Evolutionary conservation across 2,888 invertebrate species (phyloP).

Genomic region (Pimpla rufipes): DNA sequence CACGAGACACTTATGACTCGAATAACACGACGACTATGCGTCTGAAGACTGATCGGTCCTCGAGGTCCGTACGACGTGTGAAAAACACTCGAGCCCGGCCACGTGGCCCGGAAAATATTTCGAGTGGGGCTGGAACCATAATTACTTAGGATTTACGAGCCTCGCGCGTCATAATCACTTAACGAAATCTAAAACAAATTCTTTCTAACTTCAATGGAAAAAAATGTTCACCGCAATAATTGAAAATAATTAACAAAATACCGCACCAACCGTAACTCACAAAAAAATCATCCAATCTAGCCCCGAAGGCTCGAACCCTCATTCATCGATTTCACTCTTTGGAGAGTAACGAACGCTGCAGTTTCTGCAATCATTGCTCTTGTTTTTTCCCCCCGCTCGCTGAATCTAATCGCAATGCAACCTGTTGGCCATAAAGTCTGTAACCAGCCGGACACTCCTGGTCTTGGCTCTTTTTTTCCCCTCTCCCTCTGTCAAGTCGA

Average conservation of each 20-base stretch:
- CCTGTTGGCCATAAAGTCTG: neutral
- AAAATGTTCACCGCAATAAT: neutral
- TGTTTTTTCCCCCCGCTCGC: neutral
- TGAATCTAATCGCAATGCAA: constrained; percentile 50
- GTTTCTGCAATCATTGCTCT: constrained; percentile 58
- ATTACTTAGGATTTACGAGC: neutral
- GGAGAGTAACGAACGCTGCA: constrained; percentile 51
- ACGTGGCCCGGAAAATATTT: constrained; percentile 61
- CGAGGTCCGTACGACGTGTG: constrained; percentile 44
- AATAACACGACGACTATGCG: constrained; percentile 26
- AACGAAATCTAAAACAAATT: neutral
- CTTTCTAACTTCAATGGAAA: neutral
- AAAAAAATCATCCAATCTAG: constrained; percentile 26
- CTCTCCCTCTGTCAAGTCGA: neutral
- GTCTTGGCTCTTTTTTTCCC: constrained; percentile 13
- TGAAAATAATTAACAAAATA: neutral
- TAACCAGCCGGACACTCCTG: constrained; percentile 29
- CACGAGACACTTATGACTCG: constrained; percentile 46
- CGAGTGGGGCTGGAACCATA: neutral
- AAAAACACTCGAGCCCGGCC: constrained; percentile 55
- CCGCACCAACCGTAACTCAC: neutral
- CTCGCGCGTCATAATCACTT: constrained; percentile 6
- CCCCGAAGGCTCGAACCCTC: constrained; percentile 61
- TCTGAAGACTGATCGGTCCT: neutral
- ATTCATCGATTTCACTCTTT: constrained; percentile 75